Evolutionary conservation across 1,140 invertebrate genomes (phyloP).

Genomic region (Rhopalosiphum maidis): DNA sequence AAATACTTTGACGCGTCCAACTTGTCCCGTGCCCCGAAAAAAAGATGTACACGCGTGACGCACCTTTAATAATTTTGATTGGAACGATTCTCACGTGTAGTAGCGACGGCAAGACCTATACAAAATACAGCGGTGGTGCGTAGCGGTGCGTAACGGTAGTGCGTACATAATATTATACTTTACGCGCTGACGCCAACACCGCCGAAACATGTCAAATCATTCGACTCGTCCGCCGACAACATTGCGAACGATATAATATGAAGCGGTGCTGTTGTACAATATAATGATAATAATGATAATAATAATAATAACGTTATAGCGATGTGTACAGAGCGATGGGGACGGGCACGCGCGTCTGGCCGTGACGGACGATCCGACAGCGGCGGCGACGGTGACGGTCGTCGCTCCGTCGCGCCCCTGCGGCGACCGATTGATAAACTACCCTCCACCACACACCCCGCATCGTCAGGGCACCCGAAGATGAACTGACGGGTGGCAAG

Average conservation of each 20-base stretch:
- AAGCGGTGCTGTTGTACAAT: neutral
- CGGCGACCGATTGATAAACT: constrained; percentile 17
- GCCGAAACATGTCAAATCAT: constrained; percentile 50
- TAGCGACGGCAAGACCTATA: neutral
- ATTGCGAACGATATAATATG: neutral
- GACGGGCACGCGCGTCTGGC: constrained; percentile 40
- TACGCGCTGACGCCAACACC: neutral
- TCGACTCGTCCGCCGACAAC: neutral
- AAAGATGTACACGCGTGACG: neutral
- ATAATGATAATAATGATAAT: neutral
- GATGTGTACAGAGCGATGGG: neutral
- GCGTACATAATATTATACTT: neutral
- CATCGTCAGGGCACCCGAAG: neutral
- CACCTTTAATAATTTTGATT: neutral
- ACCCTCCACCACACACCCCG: neutral
- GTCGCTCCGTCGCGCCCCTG: constrained; percentile 7
- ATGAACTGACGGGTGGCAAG: neutral
- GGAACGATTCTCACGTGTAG: constrained; percentile 22
- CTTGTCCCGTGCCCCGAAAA: neutral
- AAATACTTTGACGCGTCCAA: neutral
- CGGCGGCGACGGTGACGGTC: neutral
- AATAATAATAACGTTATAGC: neutral
- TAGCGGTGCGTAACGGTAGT: neutral
- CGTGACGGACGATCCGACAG: constrained; percentile 41
- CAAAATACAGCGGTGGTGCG: neutral